Percentiles rank a stretch among this genome's conserved stretches.
Conservation (phyloP, 2,797 vertebrate species). For the Tragelaphus oryx region DNA sequence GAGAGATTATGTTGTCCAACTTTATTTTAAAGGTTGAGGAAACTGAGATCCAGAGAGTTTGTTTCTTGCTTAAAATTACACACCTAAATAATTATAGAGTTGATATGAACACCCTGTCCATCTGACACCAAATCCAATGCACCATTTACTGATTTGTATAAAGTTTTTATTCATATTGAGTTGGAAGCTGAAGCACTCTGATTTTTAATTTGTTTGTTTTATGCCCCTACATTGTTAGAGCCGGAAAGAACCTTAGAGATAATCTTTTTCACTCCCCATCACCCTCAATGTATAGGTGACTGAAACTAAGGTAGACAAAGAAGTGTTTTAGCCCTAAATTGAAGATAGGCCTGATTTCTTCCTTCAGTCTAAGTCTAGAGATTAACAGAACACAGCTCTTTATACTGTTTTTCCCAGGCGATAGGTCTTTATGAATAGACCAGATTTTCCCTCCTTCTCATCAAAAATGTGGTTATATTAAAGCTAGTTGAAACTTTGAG, state of each 20-base stretch:
- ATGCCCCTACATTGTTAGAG: background rate
- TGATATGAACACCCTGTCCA: background rate
- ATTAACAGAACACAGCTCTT: background rate
- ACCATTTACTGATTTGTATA: constrained; percentile 26
- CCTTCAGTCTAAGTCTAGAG: background rate
- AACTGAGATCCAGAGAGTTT: constrained; percentile 28
- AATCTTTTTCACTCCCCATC: background rate
- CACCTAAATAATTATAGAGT: background rate
- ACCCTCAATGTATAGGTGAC: background rate
- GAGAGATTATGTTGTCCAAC: background rate
- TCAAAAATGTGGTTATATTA: constrained; percentile 14
- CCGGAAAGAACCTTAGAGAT: background rate
- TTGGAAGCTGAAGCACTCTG: constrained; percentile 12
- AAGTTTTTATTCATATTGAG: background rate
- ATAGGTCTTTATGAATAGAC: background rate
- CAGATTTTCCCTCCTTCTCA: constrained; percentile 26
- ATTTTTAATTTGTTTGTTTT: constrained; percentile 22
- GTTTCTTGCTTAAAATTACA: constrained; percentile 36
- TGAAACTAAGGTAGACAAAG: constrained; percentile 33
- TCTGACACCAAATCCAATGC: background rate
- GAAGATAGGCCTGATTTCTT: constrained; percentile 16
- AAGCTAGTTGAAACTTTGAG: constrained; percentile 31
- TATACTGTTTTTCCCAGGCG: background rate
- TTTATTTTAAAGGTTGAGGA: constrained; percentile 34
- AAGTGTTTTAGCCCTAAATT: background rate